Conservation (phyloP, 2,113 vertebrate species). For the Nibea coibor region DNA sequence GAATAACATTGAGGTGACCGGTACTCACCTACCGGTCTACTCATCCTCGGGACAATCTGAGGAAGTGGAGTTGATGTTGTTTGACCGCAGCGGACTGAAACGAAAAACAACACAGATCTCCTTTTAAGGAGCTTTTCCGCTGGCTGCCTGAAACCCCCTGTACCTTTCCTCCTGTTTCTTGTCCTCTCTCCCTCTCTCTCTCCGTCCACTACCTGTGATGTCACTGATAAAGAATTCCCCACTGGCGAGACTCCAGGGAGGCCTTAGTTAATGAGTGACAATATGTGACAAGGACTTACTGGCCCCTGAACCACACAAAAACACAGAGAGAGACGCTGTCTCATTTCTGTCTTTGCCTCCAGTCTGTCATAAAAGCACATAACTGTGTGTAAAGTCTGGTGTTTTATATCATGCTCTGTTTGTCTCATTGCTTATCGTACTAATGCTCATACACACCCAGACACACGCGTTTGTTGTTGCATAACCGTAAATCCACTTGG, state of each 20-base stretch:
- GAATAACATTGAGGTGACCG: conserved; percentile 14
- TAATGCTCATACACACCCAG: neutral
- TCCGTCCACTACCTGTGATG: conserved; percentile 63
- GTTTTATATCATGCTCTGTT: neutral
- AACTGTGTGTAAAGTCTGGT: neutral
- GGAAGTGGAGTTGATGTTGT: conserved; percentile 63
- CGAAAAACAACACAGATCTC: conserved; percentile 52
- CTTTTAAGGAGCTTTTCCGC: conserved; percentile 66
- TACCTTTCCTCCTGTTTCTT: neutral
- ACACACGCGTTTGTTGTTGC: neutral
- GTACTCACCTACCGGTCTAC: conserved; percentile 28
- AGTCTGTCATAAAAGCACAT: conserved; percentile 2
- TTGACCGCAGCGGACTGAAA: conserved; percentile 24
- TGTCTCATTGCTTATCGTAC: neutral
- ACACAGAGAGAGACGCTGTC: conserved; percentile 22
- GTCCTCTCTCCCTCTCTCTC: neutral
- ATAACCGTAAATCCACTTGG: neutral
- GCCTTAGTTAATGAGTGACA: conserved; percentile 78
- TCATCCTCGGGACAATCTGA: conserved; percentile 65
- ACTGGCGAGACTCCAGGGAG: conserved; percentile 43
- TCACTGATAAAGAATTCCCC: conserved; percentile 75
- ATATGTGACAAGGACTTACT: conserved; percentile 43
- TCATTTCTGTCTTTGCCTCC: conserved; percentile 5
- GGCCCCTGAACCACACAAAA: conserved; percentile 7
- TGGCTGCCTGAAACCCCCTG: conserved; percentile 27